Evolutionary conservation across 2,113 vertebrate genomes (phyloP), one percentile per base, ranked within the genome.

Genomic region (Vicugna pacos): DNA sequence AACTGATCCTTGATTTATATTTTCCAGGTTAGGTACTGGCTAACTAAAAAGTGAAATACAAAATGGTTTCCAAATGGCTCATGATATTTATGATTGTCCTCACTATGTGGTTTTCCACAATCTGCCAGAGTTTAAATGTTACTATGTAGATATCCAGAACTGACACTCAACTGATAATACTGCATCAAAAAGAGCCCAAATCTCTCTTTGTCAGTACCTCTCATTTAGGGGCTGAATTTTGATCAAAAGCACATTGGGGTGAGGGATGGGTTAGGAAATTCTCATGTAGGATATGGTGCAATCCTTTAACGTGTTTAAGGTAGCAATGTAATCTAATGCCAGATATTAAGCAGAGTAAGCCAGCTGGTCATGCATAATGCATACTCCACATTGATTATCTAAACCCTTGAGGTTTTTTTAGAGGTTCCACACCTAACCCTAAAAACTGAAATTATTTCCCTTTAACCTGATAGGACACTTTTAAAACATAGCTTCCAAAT

Each of bases 1-100:
- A 91, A 91, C 28, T 95, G 52, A 79, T 84, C n/a, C 62, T 77
- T 70, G 38, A 79, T 83, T 64, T 79, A 86, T 72, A 64, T 79
- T 80, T n/a, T n/a, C n/a, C 20, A 86, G 22, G 32, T 80, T 72
- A 86, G 48, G 46, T 62, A 10, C 42, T 80, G 22, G 20, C 30
- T 91, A 38, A 70, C 46, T 64, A 64, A 76, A 82, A 77, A 64
- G 54, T 64, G 69, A 85, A 79, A 64, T 79, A 91, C 20, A 79
- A 54, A 38, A 54, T 73, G 19, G 69, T 69, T 83, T 76, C 22
- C 17, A 76, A 76, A 76, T 35, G 6, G 76, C 24, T 76, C 52
- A 56, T 42, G 30, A n/a, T 83, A 76, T 76, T 90, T 91, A 69
- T 50, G 69, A 69, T 84, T 91, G 32, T 84, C 64, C 13, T 83